phyloP scores from a whole-genome alignment of 2,797 vertebrate genomes.

The Varecia variegata region DNA sequence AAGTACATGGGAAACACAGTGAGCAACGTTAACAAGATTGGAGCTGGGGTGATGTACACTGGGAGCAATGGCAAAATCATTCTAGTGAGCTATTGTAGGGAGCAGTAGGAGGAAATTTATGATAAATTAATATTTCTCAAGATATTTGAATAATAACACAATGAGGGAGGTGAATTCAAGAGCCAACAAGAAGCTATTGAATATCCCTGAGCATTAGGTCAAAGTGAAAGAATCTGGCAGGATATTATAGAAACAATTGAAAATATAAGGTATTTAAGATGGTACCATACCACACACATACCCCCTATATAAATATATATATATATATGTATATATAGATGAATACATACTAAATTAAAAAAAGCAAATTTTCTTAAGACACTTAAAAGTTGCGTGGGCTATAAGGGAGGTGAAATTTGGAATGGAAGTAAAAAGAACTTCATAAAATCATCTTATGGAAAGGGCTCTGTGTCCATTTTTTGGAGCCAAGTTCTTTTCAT shows the following conservation, averaged over 20 bases:
- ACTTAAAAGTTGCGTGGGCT: not conserved
- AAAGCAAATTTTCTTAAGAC: not conserved
- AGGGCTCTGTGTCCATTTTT: not conserved
- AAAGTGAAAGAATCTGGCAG: not conserved
- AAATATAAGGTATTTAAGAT: not conserved
- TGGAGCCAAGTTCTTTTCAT: not conserved
- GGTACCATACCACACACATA: not conserved
- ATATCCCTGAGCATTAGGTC: not conserved
- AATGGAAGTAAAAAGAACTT: not conserved
- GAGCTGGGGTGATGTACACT: not conserved
- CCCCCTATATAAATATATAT: not conserved
- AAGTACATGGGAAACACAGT: not conserved
- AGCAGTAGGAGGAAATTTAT: not conserved
- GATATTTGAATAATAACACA: not conserved
- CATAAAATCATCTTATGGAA: not conserved
- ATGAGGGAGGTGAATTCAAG: not conserved
- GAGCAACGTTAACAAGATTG: not conserved
- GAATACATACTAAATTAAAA: not conserved
- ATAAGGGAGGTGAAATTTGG: not conserved
- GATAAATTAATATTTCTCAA: not conserved
- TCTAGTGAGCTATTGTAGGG: not conserved
- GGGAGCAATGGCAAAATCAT: not conserved
- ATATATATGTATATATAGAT: too few species aligned
- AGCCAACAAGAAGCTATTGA: not conserved
- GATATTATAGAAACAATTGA: not conserved